Conservation (phyloP, 2,797 vertebrate species). For the Cossypha niveicapilla region DNA sequence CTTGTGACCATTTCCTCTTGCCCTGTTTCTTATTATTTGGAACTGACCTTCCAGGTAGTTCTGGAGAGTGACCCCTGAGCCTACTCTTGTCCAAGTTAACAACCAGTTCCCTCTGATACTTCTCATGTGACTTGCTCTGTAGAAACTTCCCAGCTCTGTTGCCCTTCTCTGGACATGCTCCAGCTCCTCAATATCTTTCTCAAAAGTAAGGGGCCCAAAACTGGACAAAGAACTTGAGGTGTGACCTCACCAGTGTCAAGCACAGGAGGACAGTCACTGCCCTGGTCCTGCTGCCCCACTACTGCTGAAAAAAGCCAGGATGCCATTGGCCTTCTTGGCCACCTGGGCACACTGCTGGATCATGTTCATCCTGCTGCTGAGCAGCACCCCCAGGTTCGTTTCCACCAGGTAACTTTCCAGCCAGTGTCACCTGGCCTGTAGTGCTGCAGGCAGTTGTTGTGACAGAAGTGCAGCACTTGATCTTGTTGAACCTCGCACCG, state of each 20-base stretch:
- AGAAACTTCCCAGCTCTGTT: background rate
- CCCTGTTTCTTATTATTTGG: background rate
- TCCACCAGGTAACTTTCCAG: background rate
- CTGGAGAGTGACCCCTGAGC: background rate
- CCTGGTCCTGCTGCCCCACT: background rate
- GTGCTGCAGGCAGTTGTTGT: background rate
- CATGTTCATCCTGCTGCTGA: background rate
- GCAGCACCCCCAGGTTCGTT: background rate
- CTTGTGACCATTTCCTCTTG: background rate
- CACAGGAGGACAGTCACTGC: no score
- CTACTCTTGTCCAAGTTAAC: background rate
- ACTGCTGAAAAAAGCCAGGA: background rate
- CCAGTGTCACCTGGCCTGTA: background rate
- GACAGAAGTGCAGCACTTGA: background rate
- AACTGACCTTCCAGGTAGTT: background rate
- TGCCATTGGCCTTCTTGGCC: background rate
- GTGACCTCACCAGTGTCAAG: fast-evolving
- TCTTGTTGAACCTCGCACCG: background rate
- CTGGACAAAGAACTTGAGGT: background rate
- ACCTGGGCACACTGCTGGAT: background rate
- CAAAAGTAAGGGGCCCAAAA: background rate
- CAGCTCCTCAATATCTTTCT: background rate
- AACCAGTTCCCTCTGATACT: background rate
- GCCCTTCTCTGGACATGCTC: background rate
- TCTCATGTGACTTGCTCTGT: background rate